A percentile compares a stretch with the other conserved stretches of the same genome.
phyloP scores from a whole-genome alignment of 2,888 invertebrate genomes.

The Coenonympha glycerion region DNA sequence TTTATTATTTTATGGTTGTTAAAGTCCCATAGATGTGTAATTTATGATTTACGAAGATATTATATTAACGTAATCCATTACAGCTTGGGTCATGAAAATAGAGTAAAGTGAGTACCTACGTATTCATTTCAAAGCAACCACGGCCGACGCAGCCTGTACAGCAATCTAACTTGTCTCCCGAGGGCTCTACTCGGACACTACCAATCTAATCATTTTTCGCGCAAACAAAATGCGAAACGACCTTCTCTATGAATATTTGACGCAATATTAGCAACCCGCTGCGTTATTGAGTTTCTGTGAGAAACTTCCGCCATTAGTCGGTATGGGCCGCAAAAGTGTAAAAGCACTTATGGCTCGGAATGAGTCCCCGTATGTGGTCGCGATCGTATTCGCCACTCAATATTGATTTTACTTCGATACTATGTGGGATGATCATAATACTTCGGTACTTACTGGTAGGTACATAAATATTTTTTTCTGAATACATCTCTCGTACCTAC shows the following conservation, averaged over 20 bases:
- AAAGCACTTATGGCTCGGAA: constrained; percentile 28
- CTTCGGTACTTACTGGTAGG: neutral
- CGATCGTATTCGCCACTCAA: constrained; percentile 13
- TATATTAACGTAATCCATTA: constrained; percentile 13
- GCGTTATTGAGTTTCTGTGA: constrained; percentile 57
- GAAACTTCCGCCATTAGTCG: constrained; percentile 53
- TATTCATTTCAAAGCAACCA: constrained; percentile 66
- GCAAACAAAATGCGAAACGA: constrained; percentile 54
- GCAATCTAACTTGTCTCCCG: constrained; percentile 72
- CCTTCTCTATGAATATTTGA: constrained; percentile 67
- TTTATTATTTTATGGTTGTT: too few relatives aligned
- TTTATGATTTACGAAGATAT: constrained; percentile 5
- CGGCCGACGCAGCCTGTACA: constrained; percentile 53
- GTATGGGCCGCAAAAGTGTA: constrained; percentile 40
- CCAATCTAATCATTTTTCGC: constrained; percentile 71
- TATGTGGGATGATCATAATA: neutral
- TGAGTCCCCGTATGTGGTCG: constrained; percentile 14
- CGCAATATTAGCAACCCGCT: constrained; percentile 58
- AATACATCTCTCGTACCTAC: too few relatives aligned
- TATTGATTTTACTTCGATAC: constrained; percentile 17
- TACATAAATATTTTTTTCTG: too few relatives aligned
- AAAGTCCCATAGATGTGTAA: too few relatives aligned
- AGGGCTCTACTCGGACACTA: constrained; percentile 48
- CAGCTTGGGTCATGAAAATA: constrained; percentile 29
- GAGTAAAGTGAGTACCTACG: constrained; percentile 43